A percentile compares a stretch with the other conserved stretches of the same genome.
Conservation (phyloP, 1,140 invertebrate species). For the Reticulitermes speratus region DNA sequence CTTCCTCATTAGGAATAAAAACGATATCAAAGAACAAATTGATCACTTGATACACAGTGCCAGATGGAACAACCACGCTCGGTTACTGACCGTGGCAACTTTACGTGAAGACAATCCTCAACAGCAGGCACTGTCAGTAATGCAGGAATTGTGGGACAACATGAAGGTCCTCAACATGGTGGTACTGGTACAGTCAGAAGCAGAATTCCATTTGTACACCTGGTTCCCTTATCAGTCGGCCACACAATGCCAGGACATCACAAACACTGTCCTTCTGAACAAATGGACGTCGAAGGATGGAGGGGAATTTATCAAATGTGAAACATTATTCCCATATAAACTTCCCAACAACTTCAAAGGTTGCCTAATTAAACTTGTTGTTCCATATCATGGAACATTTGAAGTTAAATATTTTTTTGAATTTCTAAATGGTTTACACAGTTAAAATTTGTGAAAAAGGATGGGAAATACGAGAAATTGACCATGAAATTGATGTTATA, state of each 20-base stretch:
- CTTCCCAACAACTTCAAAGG: neutral
- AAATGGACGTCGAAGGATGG: neutral
- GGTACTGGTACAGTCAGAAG: neutral
- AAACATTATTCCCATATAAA: neutral
- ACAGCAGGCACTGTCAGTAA: neutral
- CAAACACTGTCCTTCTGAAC: neutral
- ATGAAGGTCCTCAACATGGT: neutral
- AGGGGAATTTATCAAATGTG: too few relatives aligned
- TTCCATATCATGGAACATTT: neutral
- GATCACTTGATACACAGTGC: neutral
- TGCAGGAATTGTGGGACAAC: neutral
- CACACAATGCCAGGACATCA: neutral
- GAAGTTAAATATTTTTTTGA: neutral
- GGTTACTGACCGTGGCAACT: neutral
- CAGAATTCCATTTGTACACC: neutral
- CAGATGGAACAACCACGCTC: neutral
- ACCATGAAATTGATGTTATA: neutral
- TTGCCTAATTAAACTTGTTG: neutral
- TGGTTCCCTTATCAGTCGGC: neutral
- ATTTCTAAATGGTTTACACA: neutral
- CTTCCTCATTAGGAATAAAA: neutral
- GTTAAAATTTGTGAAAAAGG: neutral
- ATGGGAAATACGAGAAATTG: neutral
- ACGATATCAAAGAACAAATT: neutral
- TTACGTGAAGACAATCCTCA: neutral